phyloP scores from a whole-genome alignment of 92 coral and sea anemone species.

The Galaxea fascicularis region DNA sequence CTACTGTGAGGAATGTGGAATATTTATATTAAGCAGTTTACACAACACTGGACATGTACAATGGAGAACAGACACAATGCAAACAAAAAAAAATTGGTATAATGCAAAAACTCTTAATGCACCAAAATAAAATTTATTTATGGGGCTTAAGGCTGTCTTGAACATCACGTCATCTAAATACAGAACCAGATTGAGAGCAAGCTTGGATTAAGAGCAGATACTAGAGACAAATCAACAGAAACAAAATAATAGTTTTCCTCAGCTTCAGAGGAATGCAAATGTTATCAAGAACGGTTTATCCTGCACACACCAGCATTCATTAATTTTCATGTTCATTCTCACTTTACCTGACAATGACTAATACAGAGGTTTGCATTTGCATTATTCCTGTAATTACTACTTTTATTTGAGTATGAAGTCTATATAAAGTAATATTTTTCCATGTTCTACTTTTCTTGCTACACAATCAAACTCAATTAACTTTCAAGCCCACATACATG shows the following conservation, averaged over 20 bases:
- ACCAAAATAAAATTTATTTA: not conserved
- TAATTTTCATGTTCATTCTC: not conserved
- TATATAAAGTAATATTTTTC: no score
- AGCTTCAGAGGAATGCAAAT: conserved; percentile 40
- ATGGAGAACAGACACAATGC: conserved; percentile 17
- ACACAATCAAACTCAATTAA: no score
- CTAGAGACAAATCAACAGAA: not conserved
- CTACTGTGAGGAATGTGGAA: conserved; percentile 3
- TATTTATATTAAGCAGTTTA: conserved; percentile 27
- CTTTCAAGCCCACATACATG: no score
- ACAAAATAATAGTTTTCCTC: not conserved
- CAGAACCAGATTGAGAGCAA: not conserved
- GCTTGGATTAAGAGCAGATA: not conserved
- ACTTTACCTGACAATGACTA: not conserved
- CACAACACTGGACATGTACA: conserved; percentile 31
- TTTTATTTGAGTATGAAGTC: not conserved
- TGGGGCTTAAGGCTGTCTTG: not conserved
- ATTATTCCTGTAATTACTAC: not conserved
- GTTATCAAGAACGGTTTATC: conserved; percentile 5
- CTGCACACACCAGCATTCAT: conserved; percentile 7
- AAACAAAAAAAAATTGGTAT: conserved; percentile 28
- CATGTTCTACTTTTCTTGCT: no score
- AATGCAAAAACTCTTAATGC: conserved; percentile 9
- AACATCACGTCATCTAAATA: not conserved
- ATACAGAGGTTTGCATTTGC: not conserved